These are phyloP conservation scores for Drosophila prolongata DNA, from an alignment of 2,888 invertebrate species.

Conservation along the genomic window DNA sequence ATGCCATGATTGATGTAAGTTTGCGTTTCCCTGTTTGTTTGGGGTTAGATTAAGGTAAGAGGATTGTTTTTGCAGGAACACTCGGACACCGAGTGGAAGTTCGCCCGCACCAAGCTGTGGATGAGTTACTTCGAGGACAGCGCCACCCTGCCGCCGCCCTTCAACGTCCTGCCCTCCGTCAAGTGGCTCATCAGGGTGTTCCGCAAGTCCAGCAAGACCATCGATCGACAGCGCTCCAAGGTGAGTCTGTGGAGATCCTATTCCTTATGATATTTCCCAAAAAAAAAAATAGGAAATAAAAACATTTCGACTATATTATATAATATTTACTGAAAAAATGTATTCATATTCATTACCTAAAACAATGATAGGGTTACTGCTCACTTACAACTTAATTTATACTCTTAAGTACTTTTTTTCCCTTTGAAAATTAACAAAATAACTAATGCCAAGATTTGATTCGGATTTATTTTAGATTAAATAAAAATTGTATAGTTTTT, in stretches of 20 bases:
- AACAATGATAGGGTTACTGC: no score
- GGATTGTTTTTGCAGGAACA: conserved; percentile 88
- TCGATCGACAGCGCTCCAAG: conserved; percentile 83
- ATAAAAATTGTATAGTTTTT: no score
- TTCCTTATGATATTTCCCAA: no score
- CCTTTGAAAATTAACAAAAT: no score
- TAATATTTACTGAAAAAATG: no score
- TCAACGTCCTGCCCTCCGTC: conserved; percentile 95
- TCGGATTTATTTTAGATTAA: no score
- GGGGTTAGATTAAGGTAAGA: conserved; percentile 1
- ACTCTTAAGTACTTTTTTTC: no score
- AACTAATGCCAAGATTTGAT: no score
- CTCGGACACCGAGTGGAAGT: conserved; percentile 98
- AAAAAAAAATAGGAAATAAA: no score
- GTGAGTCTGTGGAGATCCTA: conserved; percentile 50
- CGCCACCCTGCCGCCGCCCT: conserved; percentile 95
- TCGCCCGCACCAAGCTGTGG: conserved; percentile 96
- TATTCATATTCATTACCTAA: no score
- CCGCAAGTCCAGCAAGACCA: conserved; percentile 85
- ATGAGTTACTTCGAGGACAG: conserved; percentile 97
- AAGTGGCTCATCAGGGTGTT: conserved; percentile 90
- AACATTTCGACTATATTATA: no score
- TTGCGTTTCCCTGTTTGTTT: background rate
- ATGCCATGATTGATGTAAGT: conserved; percentile 95
- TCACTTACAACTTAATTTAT: no score